These are phyloP conservation scores for Chelonia mydas DNA, from an alignment of 2,797 vertebrate species.

Conservation along the genomic window DNA sequence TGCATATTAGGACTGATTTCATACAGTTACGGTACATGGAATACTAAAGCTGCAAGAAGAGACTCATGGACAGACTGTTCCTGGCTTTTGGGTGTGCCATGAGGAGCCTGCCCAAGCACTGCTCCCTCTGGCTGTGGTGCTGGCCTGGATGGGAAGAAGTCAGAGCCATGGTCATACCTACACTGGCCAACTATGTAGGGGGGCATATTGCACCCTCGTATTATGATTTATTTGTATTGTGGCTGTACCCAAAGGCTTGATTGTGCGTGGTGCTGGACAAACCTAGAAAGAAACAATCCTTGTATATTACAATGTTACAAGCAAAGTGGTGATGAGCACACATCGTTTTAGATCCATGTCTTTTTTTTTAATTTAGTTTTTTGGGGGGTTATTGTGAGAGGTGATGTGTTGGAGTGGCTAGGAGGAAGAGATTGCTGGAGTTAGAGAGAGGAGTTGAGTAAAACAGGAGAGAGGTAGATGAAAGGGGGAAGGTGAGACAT, in stretches of 20 bases:
- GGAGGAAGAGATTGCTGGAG: not conserved
- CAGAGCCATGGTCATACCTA: not conserved
- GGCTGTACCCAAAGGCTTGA: not conserved
- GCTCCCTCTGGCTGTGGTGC: no score
- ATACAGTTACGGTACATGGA: no score
- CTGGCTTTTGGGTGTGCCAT: no score
- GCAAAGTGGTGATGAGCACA: not conserved
- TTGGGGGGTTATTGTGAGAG: not conserved
- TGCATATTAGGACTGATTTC: no score
- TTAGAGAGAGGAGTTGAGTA: not conserved
- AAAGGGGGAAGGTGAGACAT: not conserved
- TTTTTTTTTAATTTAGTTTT: not conserved
- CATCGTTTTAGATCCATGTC: rapidly evolving
- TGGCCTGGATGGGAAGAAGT: not conserved
- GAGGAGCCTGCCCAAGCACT: no score
- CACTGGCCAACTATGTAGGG: not conserved
- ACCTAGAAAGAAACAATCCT: rapidly evolving
- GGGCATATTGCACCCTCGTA: not conserved
- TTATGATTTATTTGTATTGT: not conserved
- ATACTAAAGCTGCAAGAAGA: no score
- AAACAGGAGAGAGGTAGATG: not conserved
- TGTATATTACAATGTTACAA: not conserved
- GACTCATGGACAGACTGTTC: no score
- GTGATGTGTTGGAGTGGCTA: not conserved
- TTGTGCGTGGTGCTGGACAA: no score